Evolutionary conservation across 1,140 invertebrate genomes (phyloP).

Genomic region (Listronotus oregonensis): DNA sequence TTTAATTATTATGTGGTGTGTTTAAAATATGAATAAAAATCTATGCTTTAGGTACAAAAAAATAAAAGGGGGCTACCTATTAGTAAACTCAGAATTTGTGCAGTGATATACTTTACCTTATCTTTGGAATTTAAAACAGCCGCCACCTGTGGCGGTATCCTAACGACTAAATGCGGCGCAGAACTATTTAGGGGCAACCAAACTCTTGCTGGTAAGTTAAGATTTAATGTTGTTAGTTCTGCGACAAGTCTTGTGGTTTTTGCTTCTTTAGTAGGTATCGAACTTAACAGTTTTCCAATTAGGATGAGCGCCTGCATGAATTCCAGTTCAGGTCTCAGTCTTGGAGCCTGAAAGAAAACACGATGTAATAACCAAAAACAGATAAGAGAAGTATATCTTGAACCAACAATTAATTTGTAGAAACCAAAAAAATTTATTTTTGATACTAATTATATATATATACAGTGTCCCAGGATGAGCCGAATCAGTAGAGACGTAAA

Average conservation of each 20-base stretch:
- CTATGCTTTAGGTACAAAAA: no score
- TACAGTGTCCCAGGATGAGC: no score
- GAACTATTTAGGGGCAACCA: slow-evolving; percentile 88
- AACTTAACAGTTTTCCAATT: slow-evolving; percentile 89
- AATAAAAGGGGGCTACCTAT: no score
- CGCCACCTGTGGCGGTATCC: slow-evolving; percentile 90
- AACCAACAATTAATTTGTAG: no score
- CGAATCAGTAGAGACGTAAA: no score
- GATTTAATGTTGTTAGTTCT: slow-evolving; percentile 90
- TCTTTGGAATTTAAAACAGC: slow-evolving; percentile 99
- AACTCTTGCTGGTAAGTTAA: slow-evolving; percentile 95
- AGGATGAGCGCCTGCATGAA: slow-evolving; percentile 85
- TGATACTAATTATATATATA: no score
- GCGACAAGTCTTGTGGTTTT: slow-evolving; percentile 89
- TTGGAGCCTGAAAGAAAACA: slow-evolving; percentile 67
- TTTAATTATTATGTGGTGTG: no score
- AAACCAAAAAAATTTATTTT: no score
- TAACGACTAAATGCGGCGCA: slow-evolving; percentile 81
- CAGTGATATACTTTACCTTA: slow-evolving; percentile 68
- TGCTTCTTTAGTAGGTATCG: slow-evolving; percentile 91
- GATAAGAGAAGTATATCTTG: background rate
- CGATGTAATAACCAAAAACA: background rate
- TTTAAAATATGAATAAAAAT: no score
- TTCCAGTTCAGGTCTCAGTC: slow-evolving; percentile 83
- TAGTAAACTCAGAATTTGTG: no score